Evolutionary conservation across 1,140 invertebrate species (phyloP), one percentile per base, ranked within the genome.

Genomic region (Sitophilus oryzae): DNA sequence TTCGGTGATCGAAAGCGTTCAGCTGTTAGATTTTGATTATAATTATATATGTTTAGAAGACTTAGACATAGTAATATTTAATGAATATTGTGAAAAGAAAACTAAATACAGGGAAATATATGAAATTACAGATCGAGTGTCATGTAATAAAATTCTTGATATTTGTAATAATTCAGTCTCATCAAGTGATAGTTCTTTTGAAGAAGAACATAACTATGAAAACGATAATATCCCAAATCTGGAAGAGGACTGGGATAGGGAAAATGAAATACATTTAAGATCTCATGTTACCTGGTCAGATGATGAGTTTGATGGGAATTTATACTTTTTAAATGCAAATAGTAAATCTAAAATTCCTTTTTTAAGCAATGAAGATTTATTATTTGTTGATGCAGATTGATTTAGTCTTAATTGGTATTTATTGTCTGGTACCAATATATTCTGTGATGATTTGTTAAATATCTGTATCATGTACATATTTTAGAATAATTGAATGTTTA

Each of bases 341-440:
- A n/a, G n/a, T n/a, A n/a, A n/a, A n/a, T n/a, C n/a, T n/a, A n/a
- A n/a, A n/a, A n/a, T n/a, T n/a, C n/a, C n/a, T n/a, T n/a, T n/a
- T n/a, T n/a, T 43, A 15, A 19, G 18, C 16, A 36, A 56, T 1
- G 53, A 56, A 50, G 52, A 55, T 22, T 56, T 45, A 46, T n/a
- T 49, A 3, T 56, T 56, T 50, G 40, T 34, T 3, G 53, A 56
- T 56, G 53, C 41, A 3, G 53, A 56, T 43, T 56, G 14, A 56
- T 9, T 30, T 30, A 30, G 25, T 6, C n/a, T n/a, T 30, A 30
- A 30, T 30, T 30, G 25, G 11, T 30, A 30, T 30, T 30, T 30
- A 6, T 30, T 30, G 11, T 30, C 5, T 30, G 25, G 11, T 6
- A n/a, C n/a, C n/a, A n/a, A n/a, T n/a, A n/a, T n/a, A n/a, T n/a